Conservation (phyloP, 2,797 vertebrate genomes). For the Tenualosa thibaudeaui region DNA sequence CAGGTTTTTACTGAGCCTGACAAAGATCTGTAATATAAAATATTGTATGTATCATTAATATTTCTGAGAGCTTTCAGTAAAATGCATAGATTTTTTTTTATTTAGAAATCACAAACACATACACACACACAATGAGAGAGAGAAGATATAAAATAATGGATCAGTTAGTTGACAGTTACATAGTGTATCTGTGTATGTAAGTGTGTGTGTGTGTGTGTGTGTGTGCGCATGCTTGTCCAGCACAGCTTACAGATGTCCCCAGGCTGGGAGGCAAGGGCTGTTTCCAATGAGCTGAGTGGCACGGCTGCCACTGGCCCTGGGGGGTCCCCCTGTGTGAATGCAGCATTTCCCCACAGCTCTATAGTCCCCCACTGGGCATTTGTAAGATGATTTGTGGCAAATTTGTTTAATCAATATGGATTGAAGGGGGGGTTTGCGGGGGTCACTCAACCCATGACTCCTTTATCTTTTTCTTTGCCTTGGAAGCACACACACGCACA, state of each 20-base stretch:
- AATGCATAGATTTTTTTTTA: no score
- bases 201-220: slow-evolving; percentile 70
- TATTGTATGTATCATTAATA: no score
- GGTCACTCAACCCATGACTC: slow-evolving; percentile 42
- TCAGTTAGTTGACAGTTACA: no score
- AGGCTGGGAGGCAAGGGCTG: slow-evolving; percentile 83
- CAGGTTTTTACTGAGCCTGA: no score
- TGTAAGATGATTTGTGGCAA: slow-evolving; percentile 99
- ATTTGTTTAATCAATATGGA: slow-evolving; percentile 98
- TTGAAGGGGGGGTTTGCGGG: slow-evolving; percentile 66
- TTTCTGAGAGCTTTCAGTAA: no score
- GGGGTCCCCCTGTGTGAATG: slow-evolving; percentile 84
- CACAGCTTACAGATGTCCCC: slow-evolving; percentile 89
- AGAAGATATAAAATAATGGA: neutral
- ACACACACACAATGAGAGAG: neutral
- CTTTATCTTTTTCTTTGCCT: slow-evolving; percentile 8
- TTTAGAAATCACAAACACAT: neutral
- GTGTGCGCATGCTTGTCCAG: slow-evolving; percentile 60
- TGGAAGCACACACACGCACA: neutral
- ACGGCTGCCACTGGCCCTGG: slow-evolving; percentile 74
- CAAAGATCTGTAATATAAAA: no score
- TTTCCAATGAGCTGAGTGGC: slow-evolving; percentile 83
- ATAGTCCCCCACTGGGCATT: slow-evolving; percentile 90
- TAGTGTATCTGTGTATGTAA: slow-evolving; percentile 37
- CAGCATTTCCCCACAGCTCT: slow-evolving; percentile 82